phyloP scores from a whole-genome alignment of 2,113 vertebrate species.

The Zosterops hypoxanthus region DNA sequence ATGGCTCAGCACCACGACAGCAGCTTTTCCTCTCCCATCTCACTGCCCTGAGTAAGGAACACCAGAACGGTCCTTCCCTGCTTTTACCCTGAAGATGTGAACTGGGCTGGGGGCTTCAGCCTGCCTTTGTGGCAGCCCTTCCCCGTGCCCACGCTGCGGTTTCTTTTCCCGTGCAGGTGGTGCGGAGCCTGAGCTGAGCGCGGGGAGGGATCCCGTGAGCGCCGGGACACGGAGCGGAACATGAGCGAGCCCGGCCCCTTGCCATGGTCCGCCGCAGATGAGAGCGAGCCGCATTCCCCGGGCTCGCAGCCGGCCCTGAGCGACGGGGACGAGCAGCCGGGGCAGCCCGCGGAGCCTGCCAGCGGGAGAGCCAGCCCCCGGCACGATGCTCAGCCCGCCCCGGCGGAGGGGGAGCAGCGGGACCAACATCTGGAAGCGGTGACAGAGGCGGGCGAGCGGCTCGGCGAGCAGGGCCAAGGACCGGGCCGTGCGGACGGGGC shows the following conservation, averaged over 20 bases:
- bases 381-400: background rate
- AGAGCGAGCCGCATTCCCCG: background rate
- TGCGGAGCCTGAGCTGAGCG: background rate
- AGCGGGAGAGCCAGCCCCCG: background rate
- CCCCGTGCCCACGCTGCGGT: fast-evolving
- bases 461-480: background rate
- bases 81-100: fast-evolving
- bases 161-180: background rate
- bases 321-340: background rate
- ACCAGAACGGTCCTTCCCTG: background rate
- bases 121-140: background rate
- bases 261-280: background rate
- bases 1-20: fast-evolving
- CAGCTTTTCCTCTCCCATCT: background rate
- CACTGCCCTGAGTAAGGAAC: fast-evolving
- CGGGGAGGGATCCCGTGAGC: background rate
- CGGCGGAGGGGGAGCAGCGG: background rate
- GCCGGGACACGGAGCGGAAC: background rate
- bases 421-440: background rate
- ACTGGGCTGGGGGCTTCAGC: background rate
- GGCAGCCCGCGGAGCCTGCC: background rate
- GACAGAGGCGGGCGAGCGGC: background rate
- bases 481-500: background rate
- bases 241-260: conserved; percentile 36
- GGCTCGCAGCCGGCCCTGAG: background rate